Base-by-base conservation (phyloP, 2,888 invertebrate species). In the Schizaphis graminum region DNA sequence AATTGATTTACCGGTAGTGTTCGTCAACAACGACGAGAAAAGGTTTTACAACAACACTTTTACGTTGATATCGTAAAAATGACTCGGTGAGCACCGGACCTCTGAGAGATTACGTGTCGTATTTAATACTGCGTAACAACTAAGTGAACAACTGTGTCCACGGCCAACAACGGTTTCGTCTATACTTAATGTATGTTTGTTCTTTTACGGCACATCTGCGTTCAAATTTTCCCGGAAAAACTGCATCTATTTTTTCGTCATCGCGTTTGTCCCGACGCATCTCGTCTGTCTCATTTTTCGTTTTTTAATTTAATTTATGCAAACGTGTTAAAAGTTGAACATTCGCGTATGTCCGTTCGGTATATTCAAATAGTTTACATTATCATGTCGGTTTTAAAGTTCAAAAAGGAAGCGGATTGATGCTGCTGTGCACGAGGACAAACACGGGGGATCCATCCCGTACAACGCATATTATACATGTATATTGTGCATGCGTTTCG, bases 21-120 rank as follows among this genome's bases (percentile, higher is more conserved):
- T 77, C n/a, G 35, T 77, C 77, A 77, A 77, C 35, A 77, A 77
- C n/a, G 35, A 77, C 35, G 77, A 77, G 77, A 77, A 77, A 77
- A 77, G 35, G n/a, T 35, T 77, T 77, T 77, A 21, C 35, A 77
- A 35, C 35, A 35, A 35, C 35, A 77, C n/a, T 21, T 35, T 77
- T 77, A 35, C 21, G 16, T 77, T 35, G 21, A 3, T 77, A 77
- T 77, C 35, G 35, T 77, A 35, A 77, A 77, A 35, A 77, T 77
- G 21, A 35, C 77, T 77, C 35, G 21, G 8, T 77, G 35, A 21
- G 35, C 8, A 0, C 35, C 35, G 35, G 77, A 77, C 77, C 35
- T 24, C 3, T 77, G 11, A 35, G 35, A 77, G 35, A 77, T 8
- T 21, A 35, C 35, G 5, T 21, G 77, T 77, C 35, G 35, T 35